Base-by-base conservation (phyloP, 2,113 vertebrate genomes). In the Procavia capensis region DNA sequence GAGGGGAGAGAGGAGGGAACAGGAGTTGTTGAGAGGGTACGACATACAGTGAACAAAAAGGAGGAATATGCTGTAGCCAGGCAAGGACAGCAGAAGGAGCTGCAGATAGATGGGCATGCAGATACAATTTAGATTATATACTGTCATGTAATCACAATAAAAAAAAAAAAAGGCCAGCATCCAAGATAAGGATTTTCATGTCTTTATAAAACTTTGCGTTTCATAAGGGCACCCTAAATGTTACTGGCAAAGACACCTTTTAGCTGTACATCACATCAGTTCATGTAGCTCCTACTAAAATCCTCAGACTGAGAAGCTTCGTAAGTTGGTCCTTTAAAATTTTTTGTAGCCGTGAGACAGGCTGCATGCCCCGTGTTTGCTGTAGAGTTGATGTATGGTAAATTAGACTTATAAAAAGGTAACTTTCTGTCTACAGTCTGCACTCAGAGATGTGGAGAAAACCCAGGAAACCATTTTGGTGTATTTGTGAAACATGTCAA, bases 201-300 rank as follows among this genome's bases (percentile, higher is more conserved):
- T 8, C 45, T 36, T 27, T 27, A 2, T 72, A 41, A 87, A 86
- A 72, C 59, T 84, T 47, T 29, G 75, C 19, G 43, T 85, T 6
- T 68, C 78, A 0, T 68, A 45, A 57, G 85, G 14, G 61, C 43
- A 43, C 50, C 2, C 19, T 31, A 82, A 66, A 88, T 34, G 85
- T 14, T 61, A 14, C 3, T 68, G 39, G 14, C 19, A 50, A 63
- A 47, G 25, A 70, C 19, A 31, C 63, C 29, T 75, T 84, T 86
- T 7, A 50, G 31, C 19, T 93, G 13, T 88, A 3, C 68, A 22
- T 20, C 57, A 7, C 34, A 91, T 93, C 75, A 76, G 57, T 93
- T 89, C 61, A n/a, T 41, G 66, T 80, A 64, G 13, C 22, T 84
- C 93, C 0, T 75, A 14, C 92, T 93, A 81, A 91, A 96, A 66